A percentile compares a stretch with the other conserved stretches of the same genome.
Evolutionary conservation across 2,797 vertebrate genomes (phyloP).

Genomic region (Dryobates pubescens): DNA sequence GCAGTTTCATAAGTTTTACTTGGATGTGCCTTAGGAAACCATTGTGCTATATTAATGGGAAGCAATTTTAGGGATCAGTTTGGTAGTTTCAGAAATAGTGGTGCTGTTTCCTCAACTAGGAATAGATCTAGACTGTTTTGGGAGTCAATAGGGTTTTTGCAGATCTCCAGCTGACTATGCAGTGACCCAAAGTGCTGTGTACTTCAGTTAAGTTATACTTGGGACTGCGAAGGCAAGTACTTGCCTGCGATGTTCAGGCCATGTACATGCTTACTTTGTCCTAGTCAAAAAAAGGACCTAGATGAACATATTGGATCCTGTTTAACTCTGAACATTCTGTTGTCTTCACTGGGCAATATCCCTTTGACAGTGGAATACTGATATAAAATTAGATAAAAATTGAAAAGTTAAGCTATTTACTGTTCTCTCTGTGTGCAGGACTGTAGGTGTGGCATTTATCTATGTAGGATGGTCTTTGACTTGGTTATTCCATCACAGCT

Average conservation of each 20-base stretch:
- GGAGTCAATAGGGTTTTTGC: neutral
- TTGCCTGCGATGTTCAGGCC: neutral
- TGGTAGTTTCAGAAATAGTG: neutral
- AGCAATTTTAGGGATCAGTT: neutral
- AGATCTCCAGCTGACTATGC: neutral
- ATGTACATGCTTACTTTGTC: neutral
- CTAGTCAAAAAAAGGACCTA: neutral
- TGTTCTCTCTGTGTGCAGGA: fast-evolving
- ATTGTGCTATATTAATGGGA: neutral
- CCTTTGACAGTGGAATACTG: neutral
- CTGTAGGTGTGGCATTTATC: neutral
- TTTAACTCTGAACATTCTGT: neutral
- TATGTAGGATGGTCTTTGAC: neutral
- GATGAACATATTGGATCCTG: neutral
- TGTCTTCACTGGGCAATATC: neutral
- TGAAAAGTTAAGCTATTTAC: neutral
- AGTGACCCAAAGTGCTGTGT: neutral
- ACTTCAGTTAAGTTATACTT: neutral
- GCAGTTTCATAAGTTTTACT: neutral
- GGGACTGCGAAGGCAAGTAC: neutral
- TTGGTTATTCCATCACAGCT: neutral
- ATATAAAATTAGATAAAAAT: neutral
- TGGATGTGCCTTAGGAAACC: neutral
- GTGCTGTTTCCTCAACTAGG: neutral
- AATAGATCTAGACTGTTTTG: neutral